Percentiles rank a stretch among this genome's conserved stretches.
Conservation (phyloP, 2,113 vertebrate species). For the Siniperca knerii region DNA sequence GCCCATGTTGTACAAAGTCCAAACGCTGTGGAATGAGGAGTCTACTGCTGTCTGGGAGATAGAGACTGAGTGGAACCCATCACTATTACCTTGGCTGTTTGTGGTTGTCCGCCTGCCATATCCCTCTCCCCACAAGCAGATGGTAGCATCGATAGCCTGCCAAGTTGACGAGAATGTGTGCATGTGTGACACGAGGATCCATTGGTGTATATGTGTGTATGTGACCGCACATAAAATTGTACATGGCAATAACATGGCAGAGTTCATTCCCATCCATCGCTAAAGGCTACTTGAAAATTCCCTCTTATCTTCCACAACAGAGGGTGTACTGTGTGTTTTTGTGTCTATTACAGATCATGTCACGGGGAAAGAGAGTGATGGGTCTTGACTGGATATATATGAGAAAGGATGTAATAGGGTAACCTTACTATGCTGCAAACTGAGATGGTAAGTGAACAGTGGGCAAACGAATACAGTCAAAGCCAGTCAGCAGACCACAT, state of each 20-base stretch:
- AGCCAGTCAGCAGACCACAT: conserved; percentile 48
- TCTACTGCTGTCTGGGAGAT: conserved; percentile 74
- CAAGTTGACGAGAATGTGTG: conserved; percentile 74
- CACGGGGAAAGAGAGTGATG: conserved; percentile 43
- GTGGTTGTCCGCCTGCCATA: conserved; percentile 69
- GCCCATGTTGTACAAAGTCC: conserved; percentile 61
- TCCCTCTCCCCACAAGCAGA: conserved; percentile 78
- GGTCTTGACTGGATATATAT: conserved; percentile 59
- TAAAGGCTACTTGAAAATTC: conserved; percentile 43
- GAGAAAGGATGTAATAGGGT: conserved; percentile 55
- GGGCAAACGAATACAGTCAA: conserved; percentile 42
- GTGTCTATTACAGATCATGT: conserved; percentile 55
- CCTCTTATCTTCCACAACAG: conserved; percentile 41
- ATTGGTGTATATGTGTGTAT: conserved; percentile 39
- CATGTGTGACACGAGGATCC: conserved; percentile 53
- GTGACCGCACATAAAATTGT: conserved; percentile 61
- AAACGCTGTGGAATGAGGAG: conserved; percentile 67
- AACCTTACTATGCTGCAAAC: conserved; percentile 42
- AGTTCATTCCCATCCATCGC: conserved; percentile 56
- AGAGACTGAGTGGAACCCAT: conserved; percentile 81
- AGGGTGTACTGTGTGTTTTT: conserved; percentile 27
- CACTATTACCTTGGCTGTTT: conserved; percentile 81
- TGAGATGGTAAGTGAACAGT: conserved; percentile 36
- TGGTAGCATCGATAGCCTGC: conserved; percentile 72
- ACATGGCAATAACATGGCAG: conserved; percentile 57